Evolutionary conservation across 2,797 vertebrate species (phyloP).

Genomic region (Oryzias sinensis): DNA sequence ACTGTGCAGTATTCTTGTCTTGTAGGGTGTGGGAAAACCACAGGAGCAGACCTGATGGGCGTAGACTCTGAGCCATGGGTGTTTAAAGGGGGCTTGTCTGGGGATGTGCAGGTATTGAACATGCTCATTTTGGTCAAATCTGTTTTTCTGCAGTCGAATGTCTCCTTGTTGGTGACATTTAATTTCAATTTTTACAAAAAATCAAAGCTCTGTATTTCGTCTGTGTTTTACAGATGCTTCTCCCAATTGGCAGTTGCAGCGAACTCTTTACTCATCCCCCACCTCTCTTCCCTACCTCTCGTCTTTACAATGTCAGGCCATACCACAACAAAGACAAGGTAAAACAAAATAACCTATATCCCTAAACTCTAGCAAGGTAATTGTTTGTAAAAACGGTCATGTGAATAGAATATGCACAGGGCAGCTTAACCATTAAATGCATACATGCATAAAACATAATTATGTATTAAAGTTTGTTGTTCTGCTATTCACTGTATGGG

Average conservation of each 20-base stretch:
- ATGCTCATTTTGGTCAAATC: neutral
- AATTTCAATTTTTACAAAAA: no score
- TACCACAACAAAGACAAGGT: conserved; percentile 85
- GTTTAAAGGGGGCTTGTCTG: conserved; percentile 82
- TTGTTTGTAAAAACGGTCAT: no score
- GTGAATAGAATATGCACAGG: no score
- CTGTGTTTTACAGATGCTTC: conserved; percentile 76
- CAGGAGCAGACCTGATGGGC: conserved; percentile 68
- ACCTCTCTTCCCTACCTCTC: conserved; percentile 82
- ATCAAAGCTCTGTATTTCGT: neutral
- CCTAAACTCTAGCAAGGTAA: no score
- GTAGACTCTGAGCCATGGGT: conserved; percentile 83
- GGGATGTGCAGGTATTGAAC: conserved; percentile 83
- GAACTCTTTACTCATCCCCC: conserved; percentile 87
- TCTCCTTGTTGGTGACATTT: no score
- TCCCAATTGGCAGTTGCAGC: conserved; percentile 80
- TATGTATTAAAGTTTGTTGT: no score
- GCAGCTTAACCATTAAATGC: no score
- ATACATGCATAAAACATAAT: no score
- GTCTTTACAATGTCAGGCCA: conserved; percentile 81
- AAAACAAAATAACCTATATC: conserved; percentile 6
- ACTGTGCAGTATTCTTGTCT: conserved; percentile 2
- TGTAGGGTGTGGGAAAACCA: conserved; percentile 82
- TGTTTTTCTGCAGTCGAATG: neutral
- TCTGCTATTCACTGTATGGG: no score